These are phyloP conservation scores for Macrosiphum euphorbiae DNA, from an alignment of 2,888 invertebrate species.

Conservation along the genomic window DNA sequence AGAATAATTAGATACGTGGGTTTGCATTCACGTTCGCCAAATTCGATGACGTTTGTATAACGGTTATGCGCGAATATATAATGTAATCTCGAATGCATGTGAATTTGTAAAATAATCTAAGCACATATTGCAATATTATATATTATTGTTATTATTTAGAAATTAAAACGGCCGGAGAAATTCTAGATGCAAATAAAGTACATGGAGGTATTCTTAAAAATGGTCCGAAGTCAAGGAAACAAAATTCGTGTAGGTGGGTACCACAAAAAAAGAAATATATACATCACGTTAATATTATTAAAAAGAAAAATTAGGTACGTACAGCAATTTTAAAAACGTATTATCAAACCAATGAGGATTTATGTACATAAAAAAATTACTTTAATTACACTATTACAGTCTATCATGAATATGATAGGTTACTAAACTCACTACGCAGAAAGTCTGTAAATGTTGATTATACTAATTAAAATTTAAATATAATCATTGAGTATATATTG, in stretches of 20 bases:
- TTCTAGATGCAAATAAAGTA: not conserved
- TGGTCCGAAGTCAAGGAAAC: not conserved
- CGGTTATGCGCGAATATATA: not conserved
- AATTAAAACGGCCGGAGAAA: not conserved
- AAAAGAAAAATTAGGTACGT: not conserved
- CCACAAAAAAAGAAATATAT: not conserved
- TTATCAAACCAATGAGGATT: not conserved
- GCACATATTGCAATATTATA: not conserved
- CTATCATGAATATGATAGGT: not conserved
- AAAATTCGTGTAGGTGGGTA: not conserved
- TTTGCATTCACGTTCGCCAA: slow-evolving; percentile 20
- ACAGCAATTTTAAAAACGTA: not conserved
- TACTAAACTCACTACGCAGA: not conserved
- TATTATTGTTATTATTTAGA: not conserved
- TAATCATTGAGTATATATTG: not conserved
- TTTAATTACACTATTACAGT: not conserved
- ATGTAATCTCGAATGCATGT: not conserved
- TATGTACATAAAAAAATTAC: not conserved
- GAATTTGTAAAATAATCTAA: not conserved
- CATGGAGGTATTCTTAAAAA: too few species aligned
- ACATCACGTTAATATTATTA: not conserved
- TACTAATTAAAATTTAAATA: not conserved
- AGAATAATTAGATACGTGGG: slow-evolving; percentile 27
- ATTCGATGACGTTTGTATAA: not conserved
- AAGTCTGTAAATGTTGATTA: not conserved